phyloP scores from a whole-genome alignment of 2,797 vertebrate genomes.

The Sphenopsis melanotis region DNA sequence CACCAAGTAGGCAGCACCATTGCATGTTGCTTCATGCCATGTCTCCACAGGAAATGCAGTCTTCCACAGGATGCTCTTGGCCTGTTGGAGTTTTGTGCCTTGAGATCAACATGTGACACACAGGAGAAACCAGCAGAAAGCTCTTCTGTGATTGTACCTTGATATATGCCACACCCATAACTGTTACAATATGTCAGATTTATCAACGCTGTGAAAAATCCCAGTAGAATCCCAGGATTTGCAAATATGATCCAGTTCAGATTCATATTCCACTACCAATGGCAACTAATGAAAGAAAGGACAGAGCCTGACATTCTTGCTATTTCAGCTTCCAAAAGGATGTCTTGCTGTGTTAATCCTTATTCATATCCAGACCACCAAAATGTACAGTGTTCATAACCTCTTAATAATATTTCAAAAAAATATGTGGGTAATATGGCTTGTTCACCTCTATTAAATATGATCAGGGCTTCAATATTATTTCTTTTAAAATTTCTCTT shows the following conservation, averaged over 20 bases:
- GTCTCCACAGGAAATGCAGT: background rate
- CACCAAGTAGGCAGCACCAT: background rate
- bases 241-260: background rate
- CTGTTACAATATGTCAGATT: background rate
- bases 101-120: rapidly evolving
- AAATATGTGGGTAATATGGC: background rate
- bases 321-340: background rate
- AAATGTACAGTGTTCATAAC: background rate
- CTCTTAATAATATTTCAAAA: background rate
- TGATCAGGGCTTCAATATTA: background rate
- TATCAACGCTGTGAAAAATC: background rate
- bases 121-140: background rate
- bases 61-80: background rate
- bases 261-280: background rate
- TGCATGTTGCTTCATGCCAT: background rate
- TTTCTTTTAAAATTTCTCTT: background rate
- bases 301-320: background rate
- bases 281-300: background rate
- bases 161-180: background rate
- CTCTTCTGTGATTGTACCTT: rapidly evolving
- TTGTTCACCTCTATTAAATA: background rate
- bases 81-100: background rate
- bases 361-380: background rate
- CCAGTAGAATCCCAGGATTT: background rate
- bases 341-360: background rate